Conservation (phyloP, 2,888 invertebrate species). For the Clostera curtula region DNA sequence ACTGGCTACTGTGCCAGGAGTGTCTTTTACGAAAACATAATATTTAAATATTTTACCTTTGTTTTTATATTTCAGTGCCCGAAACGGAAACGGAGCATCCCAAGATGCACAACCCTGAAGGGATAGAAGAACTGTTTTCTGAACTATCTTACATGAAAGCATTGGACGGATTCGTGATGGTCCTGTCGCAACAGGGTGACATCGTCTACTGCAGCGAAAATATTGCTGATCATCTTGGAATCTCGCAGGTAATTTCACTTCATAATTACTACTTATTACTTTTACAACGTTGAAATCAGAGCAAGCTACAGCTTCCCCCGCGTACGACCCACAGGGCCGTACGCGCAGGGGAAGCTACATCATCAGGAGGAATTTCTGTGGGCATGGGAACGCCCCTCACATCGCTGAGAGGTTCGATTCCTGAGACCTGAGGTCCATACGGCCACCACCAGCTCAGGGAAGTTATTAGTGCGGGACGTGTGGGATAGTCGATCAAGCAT, state of each 20-base stretch:
- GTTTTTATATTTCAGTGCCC: slow-evolving; percentile 65
- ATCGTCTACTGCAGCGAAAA: slow-evolving; percentile 95
- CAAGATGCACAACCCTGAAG: slow-evolving; percentile 47
- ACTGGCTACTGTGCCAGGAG: not conserved
- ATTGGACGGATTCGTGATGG: slow-evolving; percentile 92
- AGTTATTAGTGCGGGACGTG: too few species aligned
- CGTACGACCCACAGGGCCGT: too few species aligned
- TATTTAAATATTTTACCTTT: too few species aligned
- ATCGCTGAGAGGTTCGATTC: too few species aligned
- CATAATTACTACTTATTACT: not conserved
- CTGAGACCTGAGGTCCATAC: too few species aligned
- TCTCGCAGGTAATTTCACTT: slow-evolving; percentile 83
- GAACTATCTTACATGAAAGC: slow-evolving; percentile 84
- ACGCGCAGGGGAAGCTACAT: too few species aligned
- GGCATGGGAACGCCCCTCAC: too few species aligned
- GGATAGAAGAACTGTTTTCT: slow-evolving; percentile 56
- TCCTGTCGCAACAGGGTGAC: slow-evolving; percentile 91
- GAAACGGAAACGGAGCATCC: slow-evolving; percentile 39
- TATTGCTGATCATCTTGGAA: slow-evolving; percentile 91
- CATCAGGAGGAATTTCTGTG: too few species aligned
- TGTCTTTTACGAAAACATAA: not conserved
- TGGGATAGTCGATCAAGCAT: too few species aligned
- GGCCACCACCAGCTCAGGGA: too few species aligned
- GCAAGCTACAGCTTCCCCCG: too few species aligned
- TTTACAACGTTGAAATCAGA: too few species aligned